Evolutionary conservation across 2,113 vertebrate species (phyloP), one percentile per base, ranked within the genome.

Genomic region (Tricholaema leucomelas): DNA sequence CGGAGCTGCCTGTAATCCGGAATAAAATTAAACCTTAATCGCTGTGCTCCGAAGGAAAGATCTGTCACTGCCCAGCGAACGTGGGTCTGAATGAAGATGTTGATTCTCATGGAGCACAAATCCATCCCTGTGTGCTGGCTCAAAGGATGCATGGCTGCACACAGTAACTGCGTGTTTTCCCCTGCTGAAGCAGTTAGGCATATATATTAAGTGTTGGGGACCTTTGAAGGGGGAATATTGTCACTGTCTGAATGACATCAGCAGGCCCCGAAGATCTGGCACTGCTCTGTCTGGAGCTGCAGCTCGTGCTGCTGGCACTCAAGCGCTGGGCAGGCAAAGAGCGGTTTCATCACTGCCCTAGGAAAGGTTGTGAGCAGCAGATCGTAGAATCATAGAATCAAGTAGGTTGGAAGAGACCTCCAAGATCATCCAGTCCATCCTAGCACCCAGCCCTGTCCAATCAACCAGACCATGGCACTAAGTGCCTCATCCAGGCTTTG

Each of bases 21-120:
- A 79, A 74, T 60, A 52, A 93, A 92, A 95, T 93, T 94, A 93
- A 94, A 76, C 66, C 63, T 90, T 95, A 94, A 94, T 94, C 89
- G 54, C 81, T 7, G 0, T 17, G 60, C 64, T 87, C 64, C 0
- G 3, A 85, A 66, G 86, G 67, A 5, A 87, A 94, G 91, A 95
- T 91, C 83, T 85, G 87, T 60, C 87, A 69, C 85, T 65, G 82
- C 81, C 89, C 84, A 58, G 67, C 84, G 24, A 85, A 81, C 12
- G 4, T 4, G 30, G 24, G 15, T 77, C 81, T 73, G 90, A 50
- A 90, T 40, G 56, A 84, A 85, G 78, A 64, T 7, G 5, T 52
- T 52, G 44, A 28, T 72, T 87, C 75, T 72, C 54, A 40, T 1
- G 9, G 50, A 63, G 77, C 54, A 48, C 46, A 94, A 95, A 76